A percentile compares a stretch with the other conserved stretches of the same genome.
Evolutionary conservation across 2,797 vertebrate genomes (phyloP).

Genomic region (Falco naumanni): DNA sequence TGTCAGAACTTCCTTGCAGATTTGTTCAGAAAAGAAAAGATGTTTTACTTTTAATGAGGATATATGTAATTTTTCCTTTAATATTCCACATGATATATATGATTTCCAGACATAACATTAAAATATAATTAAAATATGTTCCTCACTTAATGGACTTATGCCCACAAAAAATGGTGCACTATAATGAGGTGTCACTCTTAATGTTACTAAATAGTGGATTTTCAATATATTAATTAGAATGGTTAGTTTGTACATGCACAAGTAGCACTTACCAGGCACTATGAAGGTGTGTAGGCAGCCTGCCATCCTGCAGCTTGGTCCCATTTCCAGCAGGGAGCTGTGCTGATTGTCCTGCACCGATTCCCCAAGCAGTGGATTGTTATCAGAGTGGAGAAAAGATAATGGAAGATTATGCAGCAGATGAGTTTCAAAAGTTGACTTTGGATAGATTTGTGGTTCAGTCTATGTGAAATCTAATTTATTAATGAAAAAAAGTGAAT

Average conservation of each 20-base stretch:
- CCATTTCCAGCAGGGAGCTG: background rate
- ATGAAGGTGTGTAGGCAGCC: background rate
- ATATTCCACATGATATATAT: background rate
- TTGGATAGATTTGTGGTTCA: background rate
- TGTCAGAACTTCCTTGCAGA: background rate
- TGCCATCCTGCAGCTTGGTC: background rate
- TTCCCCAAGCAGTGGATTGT: background rate
- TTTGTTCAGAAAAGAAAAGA: conserved; percentile 15
- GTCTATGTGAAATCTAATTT: background rate
- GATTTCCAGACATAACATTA: conserved; percentile 44
- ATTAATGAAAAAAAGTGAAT: background rate
- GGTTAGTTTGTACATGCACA: background rate
- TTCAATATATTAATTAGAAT: background rate
- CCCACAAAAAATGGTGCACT: background rate
- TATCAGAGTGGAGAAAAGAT: background rate
- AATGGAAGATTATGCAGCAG: background rate
- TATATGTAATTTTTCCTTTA: conserved; percentile 24
- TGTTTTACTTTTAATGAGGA: conserved; percentile 8
- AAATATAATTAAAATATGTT: background rate
- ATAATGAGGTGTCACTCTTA: background rate
- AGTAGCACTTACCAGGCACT: background rate
- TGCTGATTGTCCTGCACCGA: background rate
- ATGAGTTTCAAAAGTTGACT: background rate
- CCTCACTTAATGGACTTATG: background rate
- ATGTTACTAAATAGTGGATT: background rate